Percentiles rank a stretch among this genome's conserved stretches.
These are phyloP conservation scores for Erebia ligea DNA, from an alignment of 2,888 invertebrate species.

Conservation along the genomic window DNA sequence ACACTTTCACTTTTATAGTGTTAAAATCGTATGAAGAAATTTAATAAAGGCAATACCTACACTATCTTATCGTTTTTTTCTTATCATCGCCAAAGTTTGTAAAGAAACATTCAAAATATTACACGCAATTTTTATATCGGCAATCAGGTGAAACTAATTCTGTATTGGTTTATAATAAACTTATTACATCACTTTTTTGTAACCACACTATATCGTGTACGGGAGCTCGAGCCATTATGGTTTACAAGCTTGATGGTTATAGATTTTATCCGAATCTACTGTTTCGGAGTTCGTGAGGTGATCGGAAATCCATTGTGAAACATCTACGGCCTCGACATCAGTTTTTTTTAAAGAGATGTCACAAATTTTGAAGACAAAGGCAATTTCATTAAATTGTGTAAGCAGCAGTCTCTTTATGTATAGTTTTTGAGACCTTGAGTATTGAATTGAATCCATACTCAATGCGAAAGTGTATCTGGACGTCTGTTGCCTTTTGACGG, in stretches of 20 bases:
- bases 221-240: slow-evolving; percentile 19
- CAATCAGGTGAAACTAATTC: slow-evolving; percentile 22
- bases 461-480: too few species aligned
- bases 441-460: slow-evolving; percentile 40
- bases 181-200: slow-evolving; percentile 24
- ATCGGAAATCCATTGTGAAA: slow-evolving; percentile 43
- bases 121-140: slow-evolving; percentile 17
- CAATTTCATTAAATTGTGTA: slow-evolving; percentile 47
- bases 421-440: slow-evolving; percentile 49
- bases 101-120: slow-evolving; percentile 18
- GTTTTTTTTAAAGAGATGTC: slow-evolving; percentile 52
- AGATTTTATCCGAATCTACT: slow-evolving; percentile 27
- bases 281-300: slow-evolving; percentile 28
- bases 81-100: not conserved
- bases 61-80: not conserved
- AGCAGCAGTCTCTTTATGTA: slow-evolving; percentile 47
- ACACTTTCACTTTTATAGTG: too few species aligned
- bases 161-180: slow-evolving; percentile 8
- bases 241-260: slow-evolving; percentile 22
- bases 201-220: slow-evolving; percentile 14
- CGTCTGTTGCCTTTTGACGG: too few species aligned
- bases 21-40: too few species aligned
- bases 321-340: slow-evolving; percentile 39
- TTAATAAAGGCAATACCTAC: too few species aligned
- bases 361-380: slow-evolving; percentile 52